phyloP scores from a whole-genome alignment of 2,113 vertebrate genomes.

The Thalassarche chlororhynchos region DNA sequence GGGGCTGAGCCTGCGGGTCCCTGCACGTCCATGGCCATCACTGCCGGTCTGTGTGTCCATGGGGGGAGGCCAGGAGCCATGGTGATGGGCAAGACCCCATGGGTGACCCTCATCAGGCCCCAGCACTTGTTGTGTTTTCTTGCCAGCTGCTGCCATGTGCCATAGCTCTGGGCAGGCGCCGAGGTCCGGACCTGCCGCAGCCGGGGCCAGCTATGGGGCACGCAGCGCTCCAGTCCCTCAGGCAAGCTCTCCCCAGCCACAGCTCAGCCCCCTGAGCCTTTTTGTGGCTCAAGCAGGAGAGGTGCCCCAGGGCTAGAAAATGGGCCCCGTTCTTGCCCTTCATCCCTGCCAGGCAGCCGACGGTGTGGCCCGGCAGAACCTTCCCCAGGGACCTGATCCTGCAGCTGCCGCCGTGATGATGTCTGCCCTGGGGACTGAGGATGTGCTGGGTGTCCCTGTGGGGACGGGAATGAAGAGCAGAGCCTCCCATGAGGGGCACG shows the following conservation, averaged over 20 bases:
- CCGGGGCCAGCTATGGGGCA: background rate
- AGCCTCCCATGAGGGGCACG: accelerated
- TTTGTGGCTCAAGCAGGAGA: background rate
- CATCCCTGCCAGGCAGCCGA: background rate
- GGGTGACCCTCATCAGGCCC: no score
- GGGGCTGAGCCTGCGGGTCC: accelerated
- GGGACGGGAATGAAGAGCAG: background rate
- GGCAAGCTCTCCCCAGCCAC: background rate
- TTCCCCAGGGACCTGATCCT: no score
- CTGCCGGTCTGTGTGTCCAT: accelerated
- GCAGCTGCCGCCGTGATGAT: accelerated
- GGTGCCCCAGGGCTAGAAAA: background rate
- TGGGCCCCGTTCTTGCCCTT: background rate
- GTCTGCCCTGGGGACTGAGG: background rate
- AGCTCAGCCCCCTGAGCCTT: no score
- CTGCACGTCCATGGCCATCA: accelerated
- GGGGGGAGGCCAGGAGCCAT: background rate
- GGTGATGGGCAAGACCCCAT: accelerated
- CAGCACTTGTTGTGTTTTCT: background rate
- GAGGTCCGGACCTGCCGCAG: background rate
- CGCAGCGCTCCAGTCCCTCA: accelerated
- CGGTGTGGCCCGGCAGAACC: background rate
- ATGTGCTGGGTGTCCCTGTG: accelerated
- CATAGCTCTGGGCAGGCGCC: no score
- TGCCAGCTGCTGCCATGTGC: accelerated